Evolutionary conservation across 2,888 invertebrate genomes (phyloP), one percentile per base, ranked within the genome.

Genomic region (Hylaea fasciaria): DNA sequence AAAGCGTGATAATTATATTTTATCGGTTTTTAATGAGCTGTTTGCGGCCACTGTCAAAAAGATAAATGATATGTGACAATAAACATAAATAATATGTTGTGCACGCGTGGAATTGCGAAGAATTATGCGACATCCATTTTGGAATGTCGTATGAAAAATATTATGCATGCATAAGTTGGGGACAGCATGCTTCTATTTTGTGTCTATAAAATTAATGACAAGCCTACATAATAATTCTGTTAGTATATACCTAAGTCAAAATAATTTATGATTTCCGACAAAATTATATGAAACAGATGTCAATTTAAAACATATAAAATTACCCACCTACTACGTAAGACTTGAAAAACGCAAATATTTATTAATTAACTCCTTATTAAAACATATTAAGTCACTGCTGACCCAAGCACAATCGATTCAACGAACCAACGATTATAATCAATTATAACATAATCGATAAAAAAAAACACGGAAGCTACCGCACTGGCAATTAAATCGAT

Each of bases 1-100:
- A 88, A 90, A 84, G 85, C 80, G 70, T 72, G 78, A 81, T 90
- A 88, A 89, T 91, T 89, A 89, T 88, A 91, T 91, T 32, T 91
- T 91, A 91, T 91, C 76, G 81, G 78, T 85, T 87, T 91, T 85
- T 91, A 89, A 91, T 91, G 91, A 90, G 89, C 82, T 79, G 83
- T 86, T 88, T 84, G 86, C 84, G 82, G 77, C 78, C 73, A 64
- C 65, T 68, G 68, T 74, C 73, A 76, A 73, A 75, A 71, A 62
- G 64, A 67, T 64, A 70, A 65, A 71, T 70, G 73, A 50, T 55
- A 49, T 12, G 14, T 63, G 32, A 16, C 28, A 54, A 32, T 56
- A 39, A 44, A 57, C 8, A 45, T 54, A 45, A 57, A 53, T 60
- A 54, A 40, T 35, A 39, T 16, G 14, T 28, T 37, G 51, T n/a